Percentiles rank a stretch among this genome's conserved stretches.
Evolutionary conservation across 2,113 vertebrate genomes (phyloP).

Genomic region (Pangasianodon hypophthalmus): DNA sequence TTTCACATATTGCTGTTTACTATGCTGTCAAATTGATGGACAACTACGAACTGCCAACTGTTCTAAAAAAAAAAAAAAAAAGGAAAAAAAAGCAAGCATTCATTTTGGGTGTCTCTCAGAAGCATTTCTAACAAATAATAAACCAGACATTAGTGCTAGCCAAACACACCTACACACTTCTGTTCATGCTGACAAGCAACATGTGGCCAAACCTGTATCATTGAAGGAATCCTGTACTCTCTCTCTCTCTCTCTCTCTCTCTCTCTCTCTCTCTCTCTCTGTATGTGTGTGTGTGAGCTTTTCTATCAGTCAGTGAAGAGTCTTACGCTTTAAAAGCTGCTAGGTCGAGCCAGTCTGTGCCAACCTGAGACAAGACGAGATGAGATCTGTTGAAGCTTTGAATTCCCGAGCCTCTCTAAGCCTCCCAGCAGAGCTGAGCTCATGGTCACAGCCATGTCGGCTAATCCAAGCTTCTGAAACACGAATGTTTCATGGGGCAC

Average conservation of each 20-base stretch:
- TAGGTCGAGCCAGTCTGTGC: constrained; percentile 14
- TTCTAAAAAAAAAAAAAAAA: not conserved
- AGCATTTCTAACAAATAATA: not conserved
- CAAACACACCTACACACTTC: constrained; percentile 32
- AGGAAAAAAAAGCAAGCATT: not conserved
- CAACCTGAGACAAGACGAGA: not conserved
- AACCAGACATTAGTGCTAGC: constrained; percentile 42
- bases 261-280: not conserved
- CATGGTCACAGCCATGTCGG: constrained; percentile 24
- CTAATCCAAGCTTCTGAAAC: constrained; percentile 32
- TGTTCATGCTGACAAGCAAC: constrained; percentile 1
- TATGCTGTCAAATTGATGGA: constrained; percentile 17
- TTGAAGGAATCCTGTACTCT: constrained; percentile 24
- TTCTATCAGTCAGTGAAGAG: not conserved
- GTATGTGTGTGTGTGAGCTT: not conserved
- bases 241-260: not conserved
- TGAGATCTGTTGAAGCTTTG: constrained; percentile 21
- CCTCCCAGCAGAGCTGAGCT: constrained; percentile 26
- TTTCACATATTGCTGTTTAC: constrained; percentile 20
- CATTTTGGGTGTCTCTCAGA: not conserved
- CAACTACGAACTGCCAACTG: not conserved
- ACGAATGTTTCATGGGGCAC: not conserved
- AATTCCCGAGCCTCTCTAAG: not conserved
- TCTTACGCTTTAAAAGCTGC: not conserved
- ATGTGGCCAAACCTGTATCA: constrained; percentile 45